Evolutionary conservation across 92 coral and sea anemone species (phyloP).

Genomic region (Nematostella vectensis): DNA sequence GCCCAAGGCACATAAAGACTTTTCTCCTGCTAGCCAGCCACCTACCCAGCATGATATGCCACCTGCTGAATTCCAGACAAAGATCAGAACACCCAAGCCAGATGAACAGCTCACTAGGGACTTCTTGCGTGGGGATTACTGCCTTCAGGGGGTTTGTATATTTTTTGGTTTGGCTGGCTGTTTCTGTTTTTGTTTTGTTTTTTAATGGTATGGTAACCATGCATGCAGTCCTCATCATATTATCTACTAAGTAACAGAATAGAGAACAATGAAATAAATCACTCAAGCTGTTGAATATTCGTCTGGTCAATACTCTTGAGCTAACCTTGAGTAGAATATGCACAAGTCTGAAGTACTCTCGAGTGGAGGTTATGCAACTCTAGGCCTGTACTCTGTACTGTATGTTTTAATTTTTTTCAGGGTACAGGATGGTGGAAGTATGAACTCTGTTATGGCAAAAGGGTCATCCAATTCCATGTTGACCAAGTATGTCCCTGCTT

Average conservation of each 20-base stretch:
- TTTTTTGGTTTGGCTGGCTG: background rate
- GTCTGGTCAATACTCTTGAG: too few species aligned
- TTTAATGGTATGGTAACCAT: too few species aligned
- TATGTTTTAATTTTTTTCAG: conserved; percentile 19
- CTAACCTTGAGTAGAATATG: too few species aligned
- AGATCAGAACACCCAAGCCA: conserved; percentile 56
- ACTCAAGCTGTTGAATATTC: too few species aligned
- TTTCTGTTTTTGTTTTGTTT: background rate
- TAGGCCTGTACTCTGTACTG: too few species aligned
- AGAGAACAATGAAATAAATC: too few species aligned
- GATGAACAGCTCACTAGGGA: conserved; percentile 67
- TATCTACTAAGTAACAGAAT: too few species aligned
- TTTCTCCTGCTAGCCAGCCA: background rate
- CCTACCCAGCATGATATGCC: background rate
- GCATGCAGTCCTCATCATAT: too few species aligned
- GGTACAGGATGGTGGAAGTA: conserved; percentile 98
- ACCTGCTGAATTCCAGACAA: conserved; percentile 5
- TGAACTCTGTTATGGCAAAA: conserved; percentile 84
- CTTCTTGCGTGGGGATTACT: conserved; percentile 81
- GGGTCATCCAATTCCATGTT: conserved; percentile 75
- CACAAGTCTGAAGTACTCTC: too few species aligned
- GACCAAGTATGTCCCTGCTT: conserved; percentile 76
- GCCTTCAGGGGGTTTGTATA: conserved; percentile 88
- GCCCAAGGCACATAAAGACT: too few species aligned
- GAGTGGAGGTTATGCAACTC: too few species aligned